A percentile compares a stretch with the other conserved stretches of the same genome.
phyloP scores from a whole-genome alignment of 2,888 invertebrate species.

The Arctia plantaginis region DNA sequence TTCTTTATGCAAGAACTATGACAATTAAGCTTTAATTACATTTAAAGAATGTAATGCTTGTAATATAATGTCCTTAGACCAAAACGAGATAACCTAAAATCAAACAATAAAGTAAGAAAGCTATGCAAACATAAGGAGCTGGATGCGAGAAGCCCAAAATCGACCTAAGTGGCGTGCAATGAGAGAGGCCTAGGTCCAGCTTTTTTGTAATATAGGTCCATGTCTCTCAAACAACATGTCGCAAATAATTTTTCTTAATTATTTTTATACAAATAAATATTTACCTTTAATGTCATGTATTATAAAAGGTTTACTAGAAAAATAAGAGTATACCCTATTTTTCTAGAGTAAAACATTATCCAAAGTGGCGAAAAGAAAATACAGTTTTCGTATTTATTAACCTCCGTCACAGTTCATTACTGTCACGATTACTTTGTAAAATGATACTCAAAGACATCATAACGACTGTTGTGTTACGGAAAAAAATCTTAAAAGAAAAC shows the following conservation, averaged over 20 bases:
- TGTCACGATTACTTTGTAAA: not conserved
- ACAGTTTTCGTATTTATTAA: not conserved
- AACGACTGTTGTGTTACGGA: not conserved
- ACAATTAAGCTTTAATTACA: no score
- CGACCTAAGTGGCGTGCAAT: no score
- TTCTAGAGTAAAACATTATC: not conserved
- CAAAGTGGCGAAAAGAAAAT: not conserved
- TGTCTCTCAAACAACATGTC: not conserved
- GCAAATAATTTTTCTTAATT: not conserved
- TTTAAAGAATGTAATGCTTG: not conserved
- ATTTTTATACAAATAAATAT: not conserved
- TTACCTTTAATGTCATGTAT: not conserved
- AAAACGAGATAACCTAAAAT: no score
- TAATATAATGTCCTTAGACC: no score
- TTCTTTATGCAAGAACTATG: no score
- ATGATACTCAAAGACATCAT: not conserved
- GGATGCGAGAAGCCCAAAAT: no score
- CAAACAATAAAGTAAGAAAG: no score
- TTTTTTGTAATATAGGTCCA: no score
- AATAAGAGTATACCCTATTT: not conserved
- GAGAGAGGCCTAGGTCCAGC: no score
- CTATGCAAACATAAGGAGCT: no score
- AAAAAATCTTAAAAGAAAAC: not conserved
- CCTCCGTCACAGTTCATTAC: not conserved
- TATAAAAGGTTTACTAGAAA: no score